Conservation (phyloP, 1,140 invertebrate genomes). For the Mya arenaria region DNA sequence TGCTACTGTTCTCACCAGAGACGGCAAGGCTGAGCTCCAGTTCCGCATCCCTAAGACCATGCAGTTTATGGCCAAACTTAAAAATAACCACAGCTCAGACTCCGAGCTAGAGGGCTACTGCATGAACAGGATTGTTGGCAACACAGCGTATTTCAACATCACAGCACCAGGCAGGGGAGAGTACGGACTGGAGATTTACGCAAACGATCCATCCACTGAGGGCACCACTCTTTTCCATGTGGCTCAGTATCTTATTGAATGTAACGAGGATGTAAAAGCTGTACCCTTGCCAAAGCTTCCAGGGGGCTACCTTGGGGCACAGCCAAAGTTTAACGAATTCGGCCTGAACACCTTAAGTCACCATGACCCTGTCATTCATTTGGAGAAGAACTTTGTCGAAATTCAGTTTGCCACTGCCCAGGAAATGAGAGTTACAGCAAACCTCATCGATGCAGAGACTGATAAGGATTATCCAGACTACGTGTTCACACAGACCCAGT, state of each 20-base stretch:
- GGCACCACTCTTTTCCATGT: constrained; percentile 79
- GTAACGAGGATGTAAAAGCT: constrained; percentile 75
- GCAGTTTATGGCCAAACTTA: constrained; percentile 81
- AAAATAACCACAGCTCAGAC: constrained; percentile 75
- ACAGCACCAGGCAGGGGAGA: constrained; percentile 78
- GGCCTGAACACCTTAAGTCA: constrained; percentile 76
- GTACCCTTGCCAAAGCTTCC: constrained; percentile 78
- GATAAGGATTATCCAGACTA: constrained; percentile 76
- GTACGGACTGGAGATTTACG: constrained; percentile 81
- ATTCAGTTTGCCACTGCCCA: constrained; percentile 70
- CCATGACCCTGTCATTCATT: constrained; percentile 78
- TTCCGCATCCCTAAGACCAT: constrained; percentile 72
- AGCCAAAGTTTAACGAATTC: constrained; percentile 77
- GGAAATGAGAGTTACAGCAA: constrained; percentile 78
- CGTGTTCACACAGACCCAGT: constrained; percentile 79
- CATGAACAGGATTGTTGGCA: constrained; percentile 77
- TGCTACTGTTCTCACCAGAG: constrained; percentile 74
- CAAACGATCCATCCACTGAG: constrained; percentile 79
- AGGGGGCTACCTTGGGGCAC: constrained; percentile 78
- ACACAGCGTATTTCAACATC: constrained; percentile 79
- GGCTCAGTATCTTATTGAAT: constrained; percentile 79
- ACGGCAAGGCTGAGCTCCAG: constrained; percentile 77
- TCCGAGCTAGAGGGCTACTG: constrained; percentile 78
- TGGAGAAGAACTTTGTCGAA: constrained; percentile 73
- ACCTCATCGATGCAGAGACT: constrained; percentile 75